Evolutionary conservation across 1,140 invertebrate species (phyloP).

Genomic region (Adelges cooleyi): DNA sequence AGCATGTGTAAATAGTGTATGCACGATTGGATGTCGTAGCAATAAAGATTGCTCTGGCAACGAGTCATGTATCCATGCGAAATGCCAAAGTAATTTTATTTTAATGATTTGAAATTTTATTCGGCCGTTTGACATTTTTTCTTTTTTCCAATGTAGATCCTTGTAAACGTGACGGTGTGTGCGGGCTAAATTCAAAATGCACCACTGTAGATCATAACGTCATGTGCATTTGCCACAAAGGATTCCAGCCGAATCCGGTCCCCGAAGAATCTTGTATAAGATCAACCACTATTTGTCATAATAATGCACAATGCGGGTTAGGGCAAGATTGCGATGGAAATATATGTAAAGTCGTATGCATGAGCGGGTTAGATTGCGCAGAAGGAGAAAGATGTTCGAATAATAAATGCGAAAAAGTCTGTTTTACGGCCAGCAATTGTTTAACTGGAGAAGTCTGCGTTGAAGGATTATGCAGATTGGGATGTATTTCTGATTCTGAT

Average conservation of each 20-base stretch:
- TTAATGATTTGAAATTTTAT: neutral
- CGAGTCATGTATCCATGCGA: slow-evolving; percentile 58
- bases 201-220: slow-evolving; percentile 68
- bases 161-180: slow-evolving; percentile 69
- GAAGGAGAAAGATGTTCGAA: slow-evolving; percentile 70
- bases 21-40: slow-evolving; percentile 59
- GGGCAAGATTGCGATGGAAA: slow-evolving; percentile 57
- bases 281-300: neutral
- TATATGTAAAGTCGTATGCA: slow-evolving; percentile 62
- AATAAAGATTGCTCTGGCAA: slow-evolving; percentile 67
- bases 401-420: slow-evolving; percentile 68
- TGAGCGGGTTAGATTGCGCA: slow-evolving; percentile 56
- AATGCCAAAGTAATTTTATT: slow-evolving; percentile 51
- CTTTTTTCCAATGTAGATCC: slow-evolving; percentile 45
- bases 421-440: slow-evolving; percentile 79
- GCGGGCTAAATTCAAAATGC: slow-evolving; percentile 75
- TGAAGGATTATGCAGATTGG: slow-evolving; percentile 66
- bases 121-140: neutral
- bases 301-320: slow-evolving; percentile 3
- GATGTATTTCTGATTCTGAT: slow-evolving; percentile 68
- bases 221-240: slow-evolving; percentile 64
- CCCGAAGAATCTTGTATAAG: slow-evolving; percentile 40
- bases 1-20: slow-evolving; percentile 52
- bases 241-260: slow-evolving; percentile 42
- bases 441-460: slow-evolving; percentile 75